A percentile compares a stretch with the other conserved stretches of the same genome.
phyloP scores from a whole-genome alignment of 2,113 vertebrate genomes.

The Hippocampus guttulatus region DNA sequence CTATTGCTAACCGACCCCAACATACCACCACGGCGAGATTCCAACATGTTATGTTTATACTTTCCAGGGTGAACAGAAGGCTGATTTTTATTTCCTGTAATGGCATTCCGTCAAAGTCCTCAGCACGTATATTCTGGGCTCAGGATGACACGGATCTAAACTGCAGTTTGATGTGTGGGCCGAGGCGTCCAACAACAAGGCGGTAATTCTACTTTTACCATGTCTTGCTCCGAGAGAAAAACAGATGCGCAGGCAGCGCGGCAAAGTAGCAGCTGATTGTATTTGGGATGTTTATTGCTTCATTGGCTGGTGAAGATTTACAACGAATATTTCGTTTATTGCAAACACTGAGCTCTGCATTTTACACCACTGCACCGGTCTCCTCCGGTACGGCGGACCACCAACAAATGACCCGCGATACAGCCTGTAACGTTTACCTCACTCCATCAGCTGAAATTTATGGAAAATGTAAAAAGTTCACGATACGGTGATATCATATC shows the following conservation, averaged over 20 bases:
- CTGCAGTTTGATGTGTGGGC: constrained; percentile 1
- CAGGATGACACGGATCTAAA: constrained; percentile 1
- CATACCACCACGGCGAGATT: no score
- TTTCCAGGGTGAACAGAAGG: background rate
- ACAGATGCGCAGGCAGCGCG: constrained; percentile 63
- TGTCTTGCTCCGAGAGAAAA: constrained; percentile 43
- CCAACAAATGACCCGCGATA: constrained; percentile 47
- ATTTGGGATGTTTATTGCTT: constrained; percentile 68
- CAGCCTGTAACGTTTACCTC: constrained; percentile 36
- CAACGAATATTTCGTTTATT: constrained; percentile 71
- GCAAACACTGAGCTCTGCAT: constrained; percentile 46
- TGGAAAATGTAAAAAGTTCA: no score
- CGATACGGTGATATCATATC: no score
- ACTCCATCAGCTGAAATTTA: constrained; percentile 14
- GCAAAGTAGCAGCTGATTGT: constrained; percentile 68
- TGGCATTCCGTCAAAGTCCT: background rate
- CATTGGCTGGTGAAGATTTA: constrained; percentile 65
- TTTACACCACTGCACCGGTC: constrained; percentile 30
- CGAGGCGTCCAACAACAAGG: background rate
- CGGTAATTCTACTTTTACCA: constrained; percentile 4
- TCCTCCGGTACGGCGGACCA: constrained; percentile 25
- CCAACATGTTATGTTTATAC: background rate
- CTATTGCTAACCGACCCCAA: no score
- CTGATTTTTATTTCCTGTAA: constrained; percentile 7
- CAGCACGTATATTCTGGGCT: background rate